Evolutionary conservation across 2,888 invertebrate genomes (phyloP).

Genomic region (Drosophila acutilabella): DNA sequence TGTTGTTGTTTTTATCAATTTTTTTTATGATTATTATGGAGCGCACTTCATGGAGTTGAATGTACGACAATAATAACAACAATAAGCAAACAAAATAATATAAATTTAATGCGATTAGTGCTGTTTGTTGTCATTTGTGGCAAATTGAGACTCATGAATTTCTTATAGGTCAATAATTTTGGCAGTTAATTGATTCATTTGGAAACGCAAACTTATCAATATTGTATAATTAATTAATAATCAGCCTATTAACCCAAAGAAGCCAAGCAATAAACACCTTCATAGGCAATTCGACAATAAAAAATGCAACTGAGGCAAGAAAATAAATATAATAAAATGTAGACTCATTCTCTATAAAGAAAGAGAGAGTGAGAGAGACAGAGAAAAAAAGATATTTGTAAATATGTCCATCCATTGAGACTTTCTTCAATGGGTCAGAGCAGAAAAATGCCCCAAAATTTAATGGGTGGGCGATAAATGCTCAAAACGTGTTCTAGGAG

Average conservation of each 20-base stretch:
- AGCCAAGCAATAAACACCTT: conserved; percentile 19
- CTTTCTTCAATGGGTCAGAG: conserved; percentile 58
- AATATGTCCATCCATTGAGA: conserved; percentile 34
- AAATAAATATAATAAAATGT: conserved; percentile 13
- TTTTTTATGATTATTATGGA: conserved; percentile 17
- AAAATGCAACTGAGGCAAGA: conserved; percentile 21
- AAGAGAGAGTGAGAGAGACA: conserved; percentile 10
- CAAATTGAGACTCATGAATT: conserved; percentile 6
- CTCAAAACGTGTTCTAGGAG: conserved; percentile 5
- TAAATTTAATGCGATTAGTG: conserved; percentile 46
- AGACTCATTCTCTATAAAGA: conserved; percentile 32
- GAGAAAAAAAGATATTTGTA: conserved; percentile 9
- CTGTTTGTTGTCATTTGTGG: conserved; percentile 14
- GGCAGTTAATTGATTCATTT: conserved; percentile 23
- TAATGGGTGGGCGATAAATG: conserved; percentile 53
- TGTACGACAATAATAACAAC: conserved; percentile 26
- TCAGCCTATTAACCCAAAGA: conserved; percentile 29
- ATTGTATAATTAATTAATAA: neutral
- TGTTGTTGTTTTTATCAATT: conserved; percentile 13
- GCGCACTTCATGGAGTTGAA: conserved; percentile 30
- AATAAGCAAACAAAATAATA: conserved; percentile 13
- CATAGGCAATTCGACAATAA: conserved; percentile 7
- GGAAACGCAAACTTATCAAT: conserved; percentile 18
- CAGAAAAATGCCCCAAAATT: conserved; percentile 18
- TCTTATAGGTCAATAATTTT: conserved; percentile 19